Evolutionary conservation across 2,113 vertebrate genomes (phyloP).

Genomic region (Tichodroma muraria): DNA sequence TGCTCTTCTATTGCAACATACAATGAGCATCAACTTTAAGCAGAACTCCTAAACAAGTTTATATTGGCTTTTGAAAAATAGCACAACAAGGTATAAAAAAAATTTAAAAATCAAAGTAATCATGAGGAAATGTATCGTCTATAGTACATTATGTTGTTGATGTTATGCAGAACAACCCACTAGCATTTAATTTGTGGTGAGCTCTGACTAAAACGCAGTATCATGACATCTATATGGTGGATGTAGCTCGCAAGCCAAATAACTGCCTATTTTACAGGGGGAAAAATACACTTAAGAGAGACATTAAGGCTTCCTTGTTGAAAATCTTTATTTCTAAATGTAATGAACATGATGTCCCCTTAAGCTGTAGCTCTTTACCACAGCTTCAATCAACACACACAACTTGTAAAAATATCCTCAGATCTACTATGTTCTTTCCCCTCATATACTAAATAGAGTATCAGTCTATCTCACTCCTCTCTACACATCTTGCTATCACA

Average conservation of each 20-base stretch:
- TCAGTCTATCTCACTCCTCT: not conserved
- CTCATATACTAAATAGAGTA: not conserved
- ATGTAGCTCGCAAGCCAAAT: not conserved
- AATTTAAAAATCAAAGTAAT: not conserved
- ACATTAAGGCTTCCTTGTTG: not conserved
- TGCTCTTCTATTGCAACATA: not conserved
- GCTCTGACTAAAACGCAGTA: not conserved
- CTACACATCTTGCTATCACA: not conserved
- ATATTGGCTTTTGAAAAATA: not conserved
- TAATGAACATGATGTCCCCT: not conserved
- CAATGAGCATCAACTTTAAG: not conserved
- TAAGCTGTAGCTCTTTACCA: not conserved
- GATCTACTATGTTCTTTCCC: not conserved
- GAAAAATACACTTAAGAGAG: not conserved
- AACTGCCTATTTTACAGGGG: not conserved
- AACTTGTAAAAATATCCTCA: not conserved
- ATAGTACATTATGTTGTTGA: not conserved
- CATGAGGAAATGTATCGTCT: rapidly evolving
- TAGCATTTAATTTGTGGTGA: not conserved
- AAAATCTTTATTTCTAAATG: not conserved
- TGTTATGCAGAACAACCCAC: not conserved
- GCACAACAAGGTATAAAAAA: not conserved
- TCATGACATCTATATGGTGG: rapidly evolving
- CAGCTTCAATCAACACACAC: not conserved
- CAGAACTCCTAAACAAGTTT: not conserved